A percentile compares a stretch with the other conserved stretches of the same genome.
Conservation (phyloP, 2,797 vertebrate genomes). For the Nasua narica region DNA sequence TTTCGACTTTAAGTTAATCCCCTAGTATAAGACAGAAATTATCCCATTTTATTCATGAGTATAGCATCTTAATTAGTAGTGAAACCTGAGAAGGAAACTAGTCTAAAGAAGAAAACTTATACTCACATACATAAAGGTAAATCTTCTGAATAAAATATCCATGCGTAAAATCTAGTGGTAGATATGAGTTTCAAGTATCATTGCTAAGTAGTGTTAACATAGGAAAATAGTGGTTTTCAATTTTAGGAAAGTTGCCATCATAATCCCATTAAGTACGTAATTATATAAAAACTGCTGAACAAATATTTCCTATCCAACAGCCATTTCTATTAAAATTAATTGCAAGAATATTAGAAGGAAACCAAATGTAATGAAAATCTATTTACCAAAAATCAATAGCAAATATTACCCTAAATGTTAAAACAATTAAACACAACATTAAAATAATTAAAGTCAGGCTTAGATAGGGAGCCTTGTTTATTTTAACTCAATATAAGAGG, state of each 20-base stretch:
- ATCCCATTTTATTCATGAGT: neutral
- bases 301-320: neutral
- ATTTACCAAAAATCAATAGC: neutral
- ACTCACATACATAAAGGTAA: neutral
- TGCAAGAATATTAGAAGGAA: neutral
- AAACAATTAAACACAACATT: neutral
- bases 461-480: neutral
- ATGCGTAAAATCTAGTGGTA: neutral
- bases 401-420: neutral
- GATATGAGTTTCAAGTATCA: neutral
- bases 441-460: neutral
- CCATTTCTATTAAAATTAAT: neutral
- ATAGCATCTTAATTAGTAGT: neutral
- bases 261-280: neutral
- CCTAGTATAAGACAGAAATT: neutral
- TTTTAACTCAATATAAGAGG: neutral
- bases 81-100: neutral
- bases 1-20: neutral
- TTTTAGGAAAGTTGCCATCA: neutral
- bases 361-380: neutral
- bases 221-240: neutral
- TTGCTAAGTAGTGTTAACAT: neutral
- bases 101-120: neutral
- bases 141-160: neutral
- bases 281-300: neutral